phyloP scores from a whole-genome alignment of 2,113 vertebrate genomes.

The Calcarius ornatus region DNA sequence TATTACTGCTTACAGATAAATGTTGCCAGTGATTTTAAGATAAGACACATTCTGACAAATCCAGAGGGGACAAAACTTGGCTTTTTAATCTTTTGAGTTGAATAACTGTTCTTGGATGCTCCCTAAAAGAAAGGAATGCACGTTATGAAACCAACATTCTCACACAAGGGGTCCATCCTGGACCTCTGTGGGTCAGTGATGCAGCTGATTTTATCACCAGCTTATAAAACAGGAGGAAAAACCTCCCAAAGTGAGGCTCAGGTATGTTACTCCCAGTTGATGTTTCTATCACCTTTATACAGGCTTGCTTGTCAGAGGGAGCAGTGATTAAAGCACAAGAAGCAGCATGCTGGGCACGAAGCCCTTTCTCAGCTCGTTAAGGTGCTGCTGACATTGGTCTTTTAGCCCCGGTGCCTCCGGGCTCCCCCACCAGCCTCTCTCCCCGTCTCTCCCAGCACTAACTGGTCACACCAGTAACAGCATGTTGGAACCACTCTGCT shows the following conservation, averaged over 20 bases:
- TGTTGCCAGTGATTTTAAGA: neutral
- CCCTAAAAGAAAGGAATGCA: neutral
- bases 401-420: neutral
- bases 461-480: constrained; percentile 6
- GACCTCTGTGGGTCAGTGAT: neutral
- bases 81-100: neutral
- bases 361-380: neutral
- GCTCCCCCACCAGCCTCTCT: neutral
- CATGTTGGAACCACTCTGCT: neutral
- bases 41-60: neutral
- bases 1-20: neutral
- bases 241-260: neutral
- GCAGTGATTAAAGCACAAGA: constrained; percentile 21
- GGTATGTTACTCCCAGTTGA: neutral
- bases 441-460: neutral
- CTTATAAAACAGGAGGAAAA: neutral
- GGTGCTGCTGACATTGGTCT: neutral
- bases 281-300: neutral
- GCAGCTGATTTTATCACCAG: neutral
- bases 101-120: neutral
- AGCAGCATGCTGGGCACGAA: constrained; percentile 21
- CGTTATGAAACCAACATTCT: neutral
- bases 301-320: neutral
- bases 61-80: neutral
- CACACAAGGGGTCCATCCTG: neutral